Conservation (phyloP, 2,113 vertebrate genomes). For the Macrotis lagotis region DNA sequence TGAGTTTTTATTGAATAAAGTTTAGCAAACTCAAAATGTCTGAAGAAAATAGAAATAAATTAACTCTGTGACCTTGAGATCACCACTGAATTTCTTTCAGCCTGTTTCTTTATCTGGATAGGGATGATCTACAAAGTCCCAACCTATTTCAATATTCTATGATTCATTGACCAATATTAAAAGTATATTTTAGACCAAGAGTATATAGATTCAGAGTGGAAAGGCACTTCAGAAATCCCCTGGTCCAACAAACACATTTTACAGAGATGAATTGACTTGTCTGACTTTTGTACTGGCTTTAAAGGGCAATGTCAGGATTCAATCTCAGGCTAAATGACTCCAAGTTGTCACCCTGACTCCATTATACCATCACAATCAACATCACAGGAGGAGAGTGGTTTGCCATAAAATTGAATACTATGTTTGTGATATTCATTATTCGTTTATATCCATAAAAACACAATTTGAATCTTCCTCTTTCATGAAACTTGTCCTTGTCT, state of each 20-base stretch:
- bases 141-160: not conserved
- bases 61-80: not conserved
- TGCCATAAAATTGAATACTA: not conserved
- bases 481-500: not conserved
- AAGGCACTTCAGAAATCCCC: not conserved
- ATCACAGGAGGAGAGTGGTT: not conserved
- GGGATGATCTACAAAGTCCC: not conserved
- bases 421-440: not conserved
- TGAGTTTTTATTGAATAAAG: conserved; percentile 38
- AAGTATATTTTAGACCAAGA: not conserved
- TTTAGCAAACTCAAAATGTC: conserved; percentile 17
- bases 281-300: not conserved
- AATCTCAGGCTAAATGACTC: not conserved
- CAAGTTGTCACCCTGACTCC: not conserved
- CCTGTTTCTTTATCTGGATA: not conserved
- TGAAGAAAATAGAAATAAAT: conserved; percentile 31
- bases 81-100: not conserved
- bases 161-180: not conserved
- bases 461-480: not conserved
- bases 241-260: not conserved
- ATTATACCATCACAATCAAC: not conserved
- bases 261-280: not conserved
- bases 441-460: not conserved
- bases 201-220: not conserved
- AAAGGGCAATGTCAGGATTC: not conserved